phyloP scores from a whole-genome alignment of 2,888 invertebrate species.

The Tachina fera region DNA sequence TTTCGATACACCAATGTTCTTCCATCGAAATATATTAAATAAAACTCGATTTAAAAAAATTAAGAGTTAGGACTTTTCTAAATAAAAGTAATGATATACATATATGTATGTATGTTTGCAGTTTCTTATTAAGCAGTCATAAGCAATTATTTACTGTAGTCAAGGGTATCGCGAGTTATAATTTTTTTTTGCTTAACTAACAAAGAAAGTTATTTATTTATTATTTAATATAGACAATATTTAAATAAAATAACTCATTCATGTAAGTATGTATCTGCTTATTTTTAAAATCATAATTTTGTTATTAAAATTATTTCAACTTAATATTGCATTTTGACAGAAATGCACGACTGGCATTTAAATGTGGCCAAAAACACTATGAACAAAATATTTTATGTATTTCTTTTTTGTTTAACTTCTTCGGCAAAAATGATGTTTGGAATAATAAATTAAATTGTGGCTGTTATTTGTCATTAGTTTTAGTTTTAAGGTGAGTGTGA shows the following conservation, averaged over 20 bases:
- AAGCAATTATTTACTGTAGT: no score
- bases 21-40: no score
- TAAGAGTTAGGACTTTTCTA: no score
- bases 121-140: no score
- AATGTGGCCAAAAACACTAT: slow-evolving; percentile 5
- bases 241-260: not conserved
- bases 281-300: not conserved
- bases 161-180: no score
- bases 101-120: no score
- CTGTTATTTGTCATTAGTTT: not conserved
- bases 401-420: slow-evolving; percentile 49
- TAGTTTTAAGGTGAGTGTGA: not conserved
- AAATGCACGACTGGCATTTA: slow-evolving; percentile 21
- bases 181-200: not conserved
- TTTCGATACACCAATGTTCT: no score
- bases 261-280: no score
- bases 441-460: slow-evolving; percentile 54
- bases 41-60: no score
- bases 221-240: not conserved
- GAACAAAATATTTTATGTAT: not conserved
- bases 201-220: not conserved
- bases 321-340: not conserved
- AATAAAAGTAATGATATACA: no score
- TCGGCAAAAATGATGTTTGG: slow-evolving; percentile 56
- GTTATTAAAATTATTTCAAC: not conserved